A percentile compares a stretch with the other conserved stretches of the same genome.
These are phyloP conservation scores for Halictus ligatus DNA, from an alignment of 2,888 invertebrate species.

Conservation along the genomic window DNA sequence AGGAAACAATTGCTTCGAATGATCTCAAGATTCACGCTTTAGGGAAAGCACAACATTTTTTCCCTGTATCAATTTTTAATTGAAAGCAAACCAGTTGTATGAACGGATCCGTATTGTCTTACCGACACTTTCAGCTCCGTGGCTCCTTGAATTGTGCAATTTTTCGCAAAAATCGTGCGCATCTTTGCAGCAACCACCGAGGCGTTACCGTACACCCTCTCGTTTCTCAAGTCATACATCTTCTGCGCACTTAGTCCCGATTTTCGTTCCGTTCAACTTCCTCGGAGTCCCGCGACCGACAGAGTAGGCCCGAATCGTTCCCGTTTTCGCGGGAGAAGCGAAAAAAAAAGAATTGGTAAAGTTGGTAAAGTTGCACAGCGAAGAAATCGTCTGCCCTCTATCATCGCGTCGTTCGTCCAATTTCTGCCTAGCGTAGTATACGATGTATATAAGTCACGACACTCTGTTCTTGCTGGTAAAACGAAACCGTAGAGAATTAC, in stretches of 20 bases:
- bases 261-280: constrained; percentile 3
- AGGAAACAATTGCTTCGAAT: too few species aligned
- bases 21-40: too few species aligned
- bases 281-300: neutral
- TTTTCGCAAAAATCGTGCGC: neutral
- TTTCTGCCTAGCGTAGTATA: constrained; percentile 40
- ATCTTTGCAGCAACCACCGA: neutral
- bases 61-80: too few species aligned
- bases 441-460: neutral
- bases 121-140: neutral
- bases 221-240: constrained; percentile 58
- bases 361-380: neutral
- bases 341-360: too few species aligned
- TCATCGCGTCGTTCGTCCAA: constrained; percentile 30
- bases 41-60: too few species aligned
- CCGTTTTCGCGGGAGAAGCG: neutral
- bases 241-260: constrained; percentile 49
- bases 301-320: neutral
- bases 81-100: too few species aligned
- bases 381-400: constrained; percentile 1
- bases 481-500: constrained; percentile 25
- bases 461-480: neutral
- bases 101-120: neutral
- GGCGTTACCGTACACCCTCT: constrained; percentile 1
- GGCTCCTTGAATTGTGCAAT: neutral